A percentile compares a stretch with the other conserved stretches of the same genome.
phyloP scores from a whole-genome alignment of 2,797 vertebrate species.

The Eulemur rubriventer region DNA sequence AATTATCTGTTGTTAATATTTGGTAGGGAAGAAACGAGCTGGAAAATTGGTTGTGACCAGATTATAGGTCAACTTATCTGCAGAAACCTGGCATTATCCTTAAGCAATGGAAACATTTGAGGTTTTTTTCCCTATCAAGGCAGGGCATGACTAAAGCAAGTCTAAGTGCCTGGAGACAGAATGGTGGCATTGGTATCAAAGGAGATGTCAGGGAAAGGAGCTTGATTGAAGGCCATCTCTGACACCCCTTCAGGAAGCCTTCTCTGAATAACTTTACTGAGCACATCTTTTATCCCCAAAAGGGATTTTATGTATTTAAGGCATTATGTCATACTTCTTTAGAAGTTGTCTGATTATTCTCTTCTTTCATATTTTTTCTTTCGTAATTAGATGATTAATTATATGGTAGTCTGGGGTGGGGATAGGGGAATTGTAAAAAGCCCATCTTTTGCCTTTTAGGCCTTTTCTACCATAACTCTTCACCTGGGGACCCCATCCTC shows the following conservation, averaged over 20 bases:
- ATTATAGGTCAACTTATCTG: background rate
- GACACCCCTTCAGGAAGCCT: background rate
- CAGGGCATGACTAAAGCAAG: background rate
- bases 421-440: accelerated
- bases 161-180: background rate
- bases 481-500: accelerated
- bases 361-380: background rate
- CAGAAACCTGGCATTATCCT: background rate
- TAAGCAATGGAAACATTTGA: background rate
- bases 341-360: background rate
- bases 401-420: background rate
- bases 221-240: background rate
- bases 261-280: background rate
- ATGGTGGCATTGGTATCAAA: background rate
- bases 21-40: background rate
- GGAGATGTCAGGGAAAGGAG: background rate
- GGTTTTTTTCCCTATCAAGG: background rate
- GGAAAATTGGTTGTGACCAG: background rate
- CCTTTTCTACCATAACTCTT: background rate
- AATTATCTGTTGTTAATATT: background rate
- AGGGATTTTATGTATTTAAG: background rate
- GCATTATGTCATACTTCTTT: background rate
- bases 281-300: background rate
- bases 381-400: background rate
- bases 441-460: background rate